These are phyloP conservation scores for Leptinotarsa haldemani DNA, from an alignment of 2,888 invertebrate species.

Conservation along the genomic window DNA sequence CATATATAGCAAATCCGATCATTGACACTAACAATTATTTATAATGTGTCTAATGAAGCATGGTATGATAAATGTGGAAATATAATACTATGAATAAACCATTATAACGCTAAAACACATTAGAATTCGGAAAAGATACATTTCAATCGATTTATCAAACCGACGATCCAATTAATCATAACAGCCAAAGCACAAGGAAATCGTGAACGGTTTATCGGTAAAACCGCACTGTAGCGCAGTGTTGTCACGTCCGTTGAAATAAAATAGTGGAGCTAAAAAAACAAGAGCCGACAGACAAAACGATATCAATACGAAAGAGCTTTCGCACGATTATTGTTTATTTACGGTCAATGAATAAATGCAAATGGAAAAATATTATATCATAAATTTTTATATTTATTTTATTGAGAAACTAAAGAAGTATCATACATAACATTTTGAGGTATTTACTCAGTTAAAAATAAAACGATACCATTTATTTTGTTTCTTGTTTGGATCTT, in stretches of 20 bases:
- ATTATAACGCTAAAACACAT: background rate
- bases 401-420: too few species aligned
- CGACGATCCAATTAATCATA: constrained; percentile 4
- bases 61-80: background rate
- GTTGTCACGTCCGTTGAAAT: background rate
- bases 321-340: background rate
- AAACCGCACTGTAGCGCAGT: background rate
- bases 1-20: too few species aligned
- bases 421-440: too few species aligned
- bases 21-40: too few species aligned
- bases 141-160: constrained; percentile 3
- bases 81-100: background rate
- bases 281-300: background rate
- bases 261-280: background rate
- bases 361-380: too few species aligned
- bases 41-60: too few species aligned
- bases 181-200: constrained; percentile 1
- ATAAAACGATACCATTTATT: too few species aligned
- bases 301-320: constrained; percentile 6
- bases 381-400: too few species aligned
- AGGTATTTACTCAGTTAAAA: too few species aligned
- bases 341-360: too few species aligned
- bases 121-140: background rate
- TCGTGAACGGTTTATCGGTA: background rate
- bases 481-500: too few species aligned